Percentiles rank a stretch among this genome's conserved stretches.
phyloP scores from a whole-genome alignment of 2,888 invertebrate genomes.

The Pseudoips prasinana region DNA sequence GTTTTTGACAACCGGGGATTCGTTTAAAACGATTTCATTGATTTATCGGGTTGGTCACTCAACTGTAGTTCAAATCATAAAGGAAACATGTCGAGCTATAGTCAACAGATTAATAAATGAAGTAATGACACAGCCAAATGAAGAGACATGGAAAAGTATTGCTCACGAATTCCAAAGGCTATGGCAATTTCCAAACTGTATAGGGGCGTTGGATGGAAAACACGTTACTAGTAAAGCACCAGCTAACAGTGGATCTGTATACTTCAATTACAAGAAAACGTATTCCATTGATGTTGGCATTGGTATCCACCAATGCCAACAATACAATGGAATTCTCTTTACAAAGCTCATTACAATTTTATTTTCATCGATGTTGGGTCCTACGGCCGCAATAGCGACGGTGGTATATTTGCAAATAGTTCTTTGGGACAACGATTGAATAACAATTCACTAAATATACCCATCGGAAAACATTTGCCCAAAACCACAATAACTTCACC shows the following conservation, averaged over 20 bases:
- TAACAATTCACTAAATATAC: background rate
- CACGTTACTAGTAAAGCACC: slow-evolving; percentile 10
- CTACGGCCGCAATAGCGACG: slow-evolving; percentile 30
- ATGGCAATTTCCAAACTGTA: slow-evolving; percentile 18
- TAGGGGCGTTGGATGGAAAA: slow-evolving; percentile 18
- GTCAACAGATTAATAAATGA: slow-evolving; percentile 33
- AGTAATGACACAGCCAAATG: slow-evolving; percentile 26
- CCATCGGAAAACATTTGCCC: background rate
- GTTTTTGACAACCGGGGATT: slow-evolving; percentile 31
- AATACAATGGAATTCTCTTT: slow-evolving; percentile 19
- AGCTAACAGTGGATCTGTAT: slow-evolving; percentile 19
- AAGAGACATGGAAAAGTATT: slow-evolving; percentile 17
- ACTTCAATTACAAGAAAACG: slow-evolving; percentile 26
- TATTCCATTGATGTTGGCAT: slow-evolving; percentile 18
- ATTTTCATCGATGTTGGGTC: slow-evolving; percentile 23
- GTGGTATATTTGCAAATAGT: slow-evolving; percentile 20
- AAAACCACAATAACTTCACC: background rate
- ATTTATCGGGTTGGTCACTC: slow-evolving; percentile 31
- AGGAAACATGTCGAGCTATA: slow-evolving; percentile 23
- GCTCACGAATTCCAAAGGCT: slow-evolving; percentile 14
- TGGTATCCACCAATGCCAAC: slow-evolving; percentile 13
- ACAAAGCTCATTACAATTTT: slow-evolving; percentile 27
- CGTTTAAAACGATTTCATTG: slow-evolving; percentile 30
- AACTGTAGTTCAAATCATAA: slow-evolving; percentile 18
- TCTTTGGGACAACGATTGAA: slow-evolving; percentile 4